Conservation (phyloP, 1,140 invertebrate genomes). For the Pachypeltis micranthus region DNA sequence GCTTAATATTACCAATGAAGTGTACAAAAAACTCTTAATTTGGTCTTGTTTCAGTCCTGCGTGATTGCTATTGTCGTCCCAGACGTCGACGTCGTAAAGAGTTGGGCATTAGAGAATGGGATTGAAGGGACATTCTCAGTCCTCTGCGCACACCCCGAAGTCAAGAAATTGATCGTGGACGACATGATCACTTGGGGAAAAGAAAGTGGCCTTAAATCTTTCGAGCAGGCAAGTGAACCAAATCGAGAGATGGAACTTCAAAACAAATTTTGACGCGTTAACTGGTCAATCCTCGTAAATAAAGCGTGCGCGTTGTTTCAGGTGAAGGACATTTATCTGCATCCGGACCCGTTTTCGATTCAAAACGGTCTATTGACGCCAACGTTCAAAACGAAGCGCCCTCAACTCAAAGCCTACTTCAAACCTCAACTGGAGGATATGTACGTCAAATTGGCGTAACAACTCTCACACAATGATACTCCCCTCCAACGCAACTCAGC, state of each 20-base stretch:
- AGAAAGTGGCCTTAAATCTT: conserved; percentile 81
- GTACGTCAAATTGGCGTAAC: conserved; percentile 50
- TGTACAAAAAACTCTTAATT: no score
- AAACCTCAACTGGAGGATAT: conserved; percentile 83
- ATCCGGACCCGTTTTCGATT: conserved; percentile 86
- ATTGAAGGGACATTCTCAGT: conserved; percentile 77
- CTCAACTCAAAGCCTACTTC: conserved; percentile 78
- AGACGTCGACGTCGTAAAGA: conserved; percentile 82
- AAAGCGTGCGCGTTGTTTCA: conserved; percentile 41
- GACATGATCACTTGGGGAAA: conserved; percentile 81
- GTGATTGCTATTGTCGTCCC: conserved; percentile 90
- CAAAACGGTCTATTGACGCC: conserved; percentile 95
- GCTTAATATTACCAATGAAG: no score
- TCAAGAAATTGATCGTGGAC: conserved; percentile 81
- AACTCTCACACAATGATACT: neutral
- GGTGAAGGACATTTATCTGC: conserved; percentile 91
- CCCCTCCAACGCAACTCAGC: neutral
- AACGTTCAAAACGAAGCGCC: conserved; percentile 88
- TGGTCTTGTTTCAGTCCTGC: conserved; percentile 71
- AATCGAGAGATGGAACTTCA: no score
- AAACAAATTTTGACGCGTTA: no score
- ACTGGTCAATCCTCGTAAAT: no score
- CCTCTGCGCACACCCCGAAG: conserved; percentile 71
- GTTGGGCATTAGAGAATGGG: conserved; percentile 74
- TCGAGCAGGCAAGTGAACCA: conserved; percentile 92